A percentile compares a stretch with the other conserved stretches of the same genome.
phyloP scores from a whole-genome alignment of 2,113 vertebrate genomes.

The Labrus mixtus region DNA sequence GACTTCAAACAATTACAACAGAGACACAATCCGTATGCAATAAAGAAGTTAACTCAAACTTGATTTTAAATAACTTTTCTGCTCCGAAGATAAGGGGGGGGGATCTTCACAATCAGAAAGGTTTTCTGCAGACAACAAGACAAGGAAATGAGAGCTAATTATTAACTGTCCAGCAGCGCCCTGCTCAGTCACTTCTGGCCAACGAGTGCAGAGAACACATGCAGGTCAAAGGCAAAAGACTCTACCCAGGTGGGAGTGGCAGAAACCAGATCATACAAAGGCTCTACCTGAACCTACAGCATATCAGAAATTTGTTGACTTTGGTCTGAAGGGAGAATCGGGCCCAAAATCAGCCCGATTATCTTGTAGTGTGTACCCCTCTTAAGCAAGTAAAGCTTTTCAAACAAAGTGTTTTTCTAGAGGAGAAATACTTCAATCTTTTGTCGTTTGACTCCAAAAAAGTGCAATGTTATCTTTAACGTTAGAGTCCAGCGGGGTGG shows the following conservation, averaged over 20 bases:
- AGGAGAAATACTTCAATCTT: background rate
- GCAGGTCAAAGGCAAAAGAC: constrained; percentile 19
- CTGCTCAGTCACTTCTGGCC: constrained; percentile 59
- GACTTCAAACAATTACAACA: too few relatives aligned
- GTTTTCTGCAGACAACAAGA: constrained; percentile 16
- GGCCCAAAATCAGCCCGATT: too few relatives aligned
- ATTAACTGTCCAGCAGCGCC: constrained; percentile 56
- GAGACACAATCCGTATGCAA: too few relatives aligned
- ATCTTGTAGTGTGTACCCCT: too few relatives aligned
- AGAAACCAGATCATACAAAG: constrained; percentile 25
- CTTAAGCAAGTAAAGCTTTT: too few relatives aligned
- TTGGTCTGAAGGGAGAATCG: too few relatives aligned
- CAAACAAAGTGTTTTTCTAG: background rate
- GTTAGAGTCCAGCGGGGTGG: background rate
- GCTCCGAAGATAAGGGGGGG: background rate
- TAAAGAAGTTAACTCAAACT: background rate
- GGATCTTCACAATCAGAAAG: background rate
- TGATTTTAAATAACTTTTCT: background rate
- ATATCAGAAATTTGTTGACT: too few relatives aligned
- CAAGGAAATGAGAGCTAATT: constrained; percentile 55
- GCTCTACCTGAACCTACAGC: background rate
- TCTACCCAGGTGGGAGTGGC: constrained; percentile 51
- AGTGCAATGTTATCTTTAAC: too few relatives aligned
- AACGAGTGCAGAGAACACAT: constrained; percentile 14
- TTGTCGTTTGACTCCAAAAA: too few relatives aligned